Base-by-base conservation (phyloP, 2,797 vertebrate species). In the Spheniscus humboldti region DNA sequence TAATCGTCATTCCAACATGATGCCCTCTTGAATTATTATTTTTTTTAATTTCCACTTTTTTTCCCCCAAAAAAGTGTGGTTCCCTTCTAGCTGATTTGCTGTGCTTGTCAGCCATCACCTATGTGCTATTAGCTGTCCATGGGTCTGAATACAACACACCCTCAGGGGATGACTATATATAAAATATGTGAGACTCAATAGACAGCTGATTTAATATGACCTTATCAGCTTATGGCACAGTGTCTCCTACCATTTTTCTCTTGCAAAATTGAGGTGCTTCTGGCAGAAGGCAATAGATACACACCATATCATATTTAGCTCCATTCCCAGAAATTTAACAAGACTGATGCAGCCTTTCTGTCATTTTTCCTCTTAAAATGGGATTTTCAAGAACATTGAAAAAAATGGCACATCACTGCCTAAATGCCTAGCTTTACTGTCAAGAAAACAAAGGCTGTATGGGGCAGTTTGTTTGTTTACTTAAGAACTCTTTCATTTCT, bases 191-290 rank as follows among this genome's bases (percentile, higher is more conserved):
- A 97, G 92, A 92, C 90, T 92, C 92, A 37, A 96, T 5, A 86
- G 96, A 97, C 96, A 96, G 86, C 56, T 96, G 96, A 97, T 96
- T 97, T 97, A 97, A 97, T 96, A 94, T 96, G 97, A 97, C 97
- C 96, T 97, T 97, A 97, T 97, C 95, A 97, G 96, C 94, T 97
- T 95, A 97, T 93, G 90, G 92, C 97, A 89, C 90, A 37, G 93
- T 95, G 95, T 97, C 95, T 96, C 84, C 92, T 96, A 55, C 88
- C 92, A 96, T 97, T 96, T 82, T 68, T 77, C 92, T 85, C 90
- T 97, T 78, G 88, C 74, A 91, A 95, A 93, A 92, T 57, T 76
- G 95, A 96, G 94, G 90, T 85, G 80, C 75, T 95, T 96, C 92
- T 96, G 93, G 94, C 96, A 97, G 95, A 89, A 95, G 64, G 93